Percentiles rank a stretch among this genome's conserved stretches.
These are phyloP conservation scores for Trichonephila clavipes DNA, from an alignment of 1,140 invertebrate species.

Conservation along the genomic window DNA sequence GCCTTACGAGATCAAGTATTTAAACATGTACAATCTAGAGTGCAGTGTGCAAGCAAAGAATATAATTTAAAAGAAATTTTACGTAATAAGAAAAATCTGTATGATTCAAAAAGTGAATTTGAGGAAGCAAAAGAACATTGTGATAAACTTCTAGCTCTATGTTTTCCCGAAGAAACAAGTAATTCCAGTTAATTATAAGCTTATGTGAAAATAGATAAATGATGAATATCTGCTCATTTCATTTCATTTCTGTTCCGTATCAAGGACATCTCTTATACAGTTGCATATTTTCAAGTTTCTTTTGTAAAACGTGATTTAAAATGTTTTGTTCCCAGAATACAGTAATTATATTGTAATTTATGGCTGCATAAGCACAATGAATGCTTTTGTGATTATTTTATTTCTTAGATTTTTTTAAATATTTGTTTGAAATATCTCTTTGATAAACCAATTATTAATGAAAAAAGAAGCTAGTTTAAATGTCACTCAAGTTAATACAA, in stretches of 20 bases:
- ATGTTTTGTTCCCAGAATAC: no score
- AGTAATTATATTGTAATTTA: no score
- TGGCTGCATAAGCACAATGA: no score
- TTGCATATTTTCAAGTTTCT: no score
- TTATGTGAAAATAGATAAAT: not conserved
- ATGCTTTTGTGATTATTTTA: no score
- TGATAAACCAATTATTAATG: no score
- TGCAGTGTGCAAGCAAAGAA: constrained; percentile 83
- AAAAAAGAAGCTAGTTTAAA: no score
- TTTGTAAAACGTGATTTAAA: no score
- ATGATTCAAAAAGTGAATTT: constrained; percentile 54
- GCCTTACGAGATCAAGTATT: constrained; percentile 82
- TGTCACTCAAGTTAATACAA: no score
- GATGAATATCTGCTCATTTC: not conserved
- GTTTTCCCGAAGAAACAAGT: constrained; percentile 62
- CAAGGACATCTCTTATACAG: not conserved
- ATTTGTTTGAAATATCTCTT: no score
- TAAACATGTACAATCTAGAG: constrained; percentile 82
- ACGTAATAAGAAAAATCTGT: constrained; percentile 75
- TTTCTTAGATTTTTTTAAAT: no score
- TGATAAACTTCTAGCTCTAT: constrained; percentile 54
- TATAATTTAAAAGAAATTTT: constrained; percentile 81
- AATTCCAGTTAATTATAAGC: no score
- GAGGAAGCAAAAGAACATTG: constrained; percentile 59
- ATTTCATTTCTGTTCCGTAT: not conserved